A percentile compares a stretch with the other conserved stretches of the same genome.
These are phyloP conservation scores for Gasteruption jaculator DNA, from an alignment of 2,888 invertebrate species.

Conservation along the genomic window DNA sequence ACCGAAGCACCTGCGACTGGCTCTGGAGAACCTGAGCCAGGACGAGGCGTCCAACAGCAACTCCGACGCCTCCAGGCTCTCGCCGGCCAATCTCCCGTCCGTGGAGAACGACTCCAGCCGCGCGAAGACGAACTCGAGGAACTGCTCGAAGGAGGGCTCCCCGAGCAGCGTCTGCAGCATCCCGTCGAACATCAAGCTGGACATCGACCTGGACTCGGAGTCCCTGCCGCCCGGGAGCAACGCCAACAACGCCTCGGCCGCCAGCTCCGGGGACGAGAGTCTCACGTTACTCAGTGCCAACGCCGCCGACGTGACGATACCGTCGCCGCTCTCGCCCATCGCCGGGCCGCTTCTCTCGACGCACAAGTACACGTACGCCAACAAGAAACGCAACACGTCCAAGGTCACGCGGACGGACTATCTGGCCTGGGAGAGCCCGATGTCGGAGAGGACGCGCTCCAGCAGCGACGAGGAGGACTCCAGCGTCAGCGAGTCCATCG, in stretches of 20 bases:
- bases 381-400: conserved; percentile 41
- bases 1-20: conserved; percentile 36
- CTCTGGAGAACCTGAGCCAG: conserved; percentile 41
- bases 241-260: conserved; percentile 39
- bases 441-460: conserved; percentile 42
- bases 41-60: conserved; percentile 45
- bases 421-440: conserved; percentile 45
- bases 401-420: conserved; percentile 38
- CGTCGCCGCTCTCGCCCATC: conserved; percentile 44
- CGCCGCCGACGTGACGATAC: conserved; percentile 42
- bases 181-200: conserved; percentile 41
- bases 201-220: conserved; percentile 43
- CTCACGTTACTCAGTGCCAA: conserved; percentile 37
- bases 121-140: conserved; percentile 32
- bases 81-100: conserved; percentile 31
- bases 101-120: conserved; percentile 30
- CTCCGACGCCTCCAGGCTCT: conserved; percentile 39
- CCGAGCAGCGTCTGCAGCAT: conserved; percentile 40
- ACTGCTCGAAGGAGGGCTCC: conserved; percentile 44
- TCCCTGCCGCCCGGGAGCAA: conserved; percentile 35
- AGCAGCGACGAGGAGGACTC: conserved; percentile 44
- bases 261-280: conserved; percentile 46
- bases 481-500: conserved; percentile 38
- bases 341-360: conserved; percentile 42
- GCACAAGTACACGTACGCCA: conserved; percentile 47